Evolutionary conservation across 1,140 invertebrate genomes (phyloP).

Genomic region (Mycetomoellerius zeteki): DNA sequence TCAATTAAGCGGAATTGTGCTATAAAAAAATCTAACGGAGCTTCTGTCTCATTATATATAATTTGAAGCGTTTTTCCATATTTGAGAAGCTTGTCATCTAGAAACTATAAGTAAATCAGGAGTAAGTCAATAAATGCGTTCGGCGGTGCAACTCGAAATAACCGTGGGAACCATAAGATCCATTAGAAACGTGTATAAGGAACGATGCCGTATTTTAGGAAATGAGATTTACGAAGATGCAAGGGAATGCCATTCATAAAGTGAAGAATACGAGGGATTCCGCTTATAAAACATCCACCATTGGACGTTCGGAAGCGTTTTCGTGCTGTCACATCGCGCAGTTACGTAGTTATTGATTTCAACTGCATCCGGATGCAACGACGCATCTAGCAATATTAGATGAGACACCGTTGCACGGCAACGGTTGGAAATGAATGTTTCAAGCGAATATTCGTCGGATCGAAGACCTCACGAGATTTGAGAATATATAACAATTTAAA

Average conservation of each 20-base stretch:
- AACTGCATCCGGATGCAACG: constrained; percentile 40
- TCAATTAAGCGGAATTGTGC: constrained; percentile 51
- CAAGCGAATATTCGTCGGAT: background rate
- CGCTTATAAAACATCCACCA: constrained; percentile 4
- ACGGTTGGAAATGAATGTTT: constrained; percentile 48
- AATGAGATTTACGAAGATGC: constrained; percentile 58
- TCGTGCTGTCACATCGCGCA: constrained; percentile 22
- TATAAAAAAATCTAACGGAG: too few species aligned
- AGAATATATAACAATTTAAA: background rate
- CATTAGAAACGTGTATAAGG: background rate
- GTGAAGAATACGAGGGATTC: background rate
- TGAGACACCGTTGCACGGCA: constrained; percentile 11
- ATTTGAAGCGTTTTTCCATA: background rate
- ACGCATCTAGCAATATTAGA: constrained; percentile 36
- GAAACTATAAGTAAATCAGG: background rate
- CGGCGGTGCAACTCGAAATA: background rate
- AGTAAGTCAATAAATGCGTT: background rate
- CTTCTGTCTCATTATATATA: constrained; percentile 2
- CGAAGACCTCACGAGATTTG: background rate
- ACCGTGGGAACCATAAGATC: background rate
- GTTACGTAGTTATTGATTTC: constrained; percentile 63
- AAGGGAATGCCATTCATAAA: constrained; percentile 38
- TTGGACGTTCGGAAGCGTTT: constrained; percentile 53
- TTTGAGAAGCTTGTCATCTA: background rate
- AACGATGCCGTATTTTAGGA: background rate